Base-by-base conservation (phyloP, 2,888 invertebrate species). In the Apotomis betuletana region DNA sequence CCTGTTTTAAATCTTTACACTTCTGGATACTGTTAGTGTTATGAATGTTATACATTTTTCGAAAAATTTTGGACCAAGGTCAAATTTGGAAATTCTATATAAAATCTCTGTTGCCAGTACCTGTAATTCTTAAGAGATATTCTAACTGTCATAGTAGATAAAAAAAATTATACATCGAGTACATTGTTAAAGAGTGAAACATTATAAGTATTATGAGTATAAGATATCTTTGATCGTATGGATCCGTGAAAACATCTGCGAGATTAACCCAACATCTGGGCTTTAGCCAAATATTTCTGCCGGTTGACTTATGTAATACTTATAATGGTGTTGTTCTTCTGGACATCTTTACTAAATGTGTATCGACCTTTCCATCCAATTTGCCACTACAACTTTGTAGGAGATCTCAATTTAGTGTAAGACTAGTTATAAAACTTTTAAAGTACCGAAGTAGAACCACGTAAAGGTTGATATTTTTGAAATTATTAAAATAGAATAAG, bases 21-120 rank as follows among this genome's bases (percentile, higher is more conserved):
- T 70, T 61, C 49, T 59, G 49, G 49, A 57, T 13, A 57, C 46
- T 13, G 44, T 58, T 70, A 70, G 38, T 52, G 6, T 54, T 55
- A 54, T 27, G 36, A 60, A 65, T 54, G 65, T 49, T 70, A 64
- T 70, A 70, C 70, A 70, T 59, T 65, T 69, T 70, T 70, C 70
- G 59, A 70, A 41, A 49, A 38, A 36, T 70, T 70, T 65, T 70
- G 60, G 70, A 70, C 70, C 60, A 65, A 65, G 54, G 65, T 60
- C 70, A 41, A 38, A 41, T 70, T 65, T 70, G 46, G 59, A 41
- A 65, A 54, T 36, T 60, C 36, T 70, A 54, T 65, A 41, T 10
- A 44, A 13, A 36, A 54, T 70, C 64, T 63, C 62, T 59, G 70
- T 59, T 70, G 63, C 58, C 44, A 70, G 41, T 64, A 41, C 57